Evolutionary conservation across 2,797 vertebrate species (phyloP), one percentile per base, ranked within the genome.

Genomic region (Pampus argenteus): DNA sequence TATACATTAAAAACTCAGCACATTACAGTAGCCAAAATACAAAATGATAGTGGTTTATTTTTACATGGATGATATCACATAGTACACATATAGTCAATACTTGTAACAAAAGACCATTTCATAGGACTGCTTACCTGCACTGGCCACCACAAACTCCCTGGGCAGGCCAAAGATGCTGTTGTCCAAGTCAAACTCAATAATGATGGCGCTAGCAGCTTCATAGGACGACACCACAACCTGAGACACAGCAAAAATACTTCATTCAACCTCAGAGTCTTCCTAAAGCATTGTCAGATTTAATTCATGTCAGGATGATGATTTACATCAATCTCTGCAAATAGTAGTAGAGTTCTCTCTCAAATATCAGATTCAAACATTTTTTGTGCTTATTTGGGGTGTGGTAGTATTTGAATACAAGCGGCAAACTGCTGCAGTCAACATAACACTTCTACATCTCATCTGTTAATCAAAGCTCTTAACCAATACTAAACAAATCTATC

Each of bases 91-190:
- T 1, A 23, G 6, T 34, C 22, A 45, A 34, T 13, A 54, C 26
- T 28, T 31, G 13, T 44, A 23, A 59, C 29, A 57, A 45, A 42
- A 36, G 6, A 9, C 3, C 1, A 9, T 55, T 44, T 50, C 2
- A 42, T 20, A 40, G 11, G 31, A 17, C 20, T 26, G 17, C 45
- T 82, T 94, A 99, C 98, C 98, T 95, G 96, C 96, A 84, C 96
- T 94, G 29, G 98, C 97, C 72, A 99, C 96, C 76, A 99, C 97
- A 74, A 99, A 95, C 90, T 97, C 96, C 83, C 97, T 94, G 4
- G 97, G 96, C 45, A 99, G 93, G 0, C 97, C 98, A 78, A 99
- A 98, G 84, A 99, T 95, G 67, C 90, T 95, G 89, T 98, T 97
- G 87, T 99, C 98, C 79, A 95, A 94, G 80, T 98, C 96, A 85